phyloP scores from a whole-genome alignment of 2,113 vertebrate genomes.

The Actinemys pallida region DNA sequence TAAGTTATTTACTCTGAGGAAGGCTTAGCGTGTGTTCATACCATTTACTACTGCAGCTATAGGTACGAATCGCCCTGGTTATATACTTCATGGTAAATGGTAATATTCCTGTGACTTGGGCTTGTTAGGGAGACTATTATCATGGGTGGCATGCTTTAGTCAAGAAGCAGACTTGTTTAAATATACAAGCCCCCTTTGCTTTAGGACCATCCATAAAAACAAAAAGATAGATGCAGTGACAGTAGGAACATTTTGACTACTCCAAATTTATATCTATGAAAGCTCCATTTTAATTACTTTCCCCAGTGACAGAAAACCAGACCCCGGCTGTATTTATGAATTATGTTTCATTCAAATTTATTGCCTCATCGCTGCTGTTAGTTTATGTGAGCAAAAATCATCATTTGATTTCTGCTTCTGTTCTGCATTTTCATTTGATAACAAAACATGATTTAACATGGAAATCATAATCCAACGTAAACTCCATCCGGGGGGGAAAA shows the following conservation, averaged over 20 bases:
- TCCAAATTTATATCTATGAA: constrained; percentile 44
- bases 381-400: constrained; percentile 50
- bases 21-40: neutral
- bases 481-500: neutral
- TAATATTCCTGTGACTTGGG: neutral
- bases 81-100: neutral
- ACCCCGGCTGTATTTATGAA: constrained; percentile 78
- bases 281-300: constrained; percentile 64
- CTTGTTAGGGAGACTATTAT: neutral
- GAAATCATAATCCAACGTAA: neutral
- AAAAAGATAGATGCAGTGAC: constrained; percentile 32
- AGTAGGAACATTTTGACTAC: constrained; percentile 52
- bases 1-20: neutral
- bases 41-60: neutral
- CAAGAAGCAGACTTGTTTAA: constrained; percentile 16
- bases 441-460: neutral
- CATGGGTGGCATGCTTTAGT: neutral
- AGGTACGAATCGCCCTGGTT: neutral
- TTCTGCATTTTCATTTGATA: constrained; percentile 28
- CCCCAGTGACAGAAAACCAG: constrained; percentile 53
- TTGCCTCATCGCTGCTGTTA: constrained; percentile 57
- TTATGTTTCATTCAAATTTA: constrained; percentile 73
- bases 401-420: constrained; percentile 14
- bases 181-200: neutral
- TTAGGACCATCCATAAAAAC: constrained; percentile 30